Evolutionary conservation across 1,140 invertebrate genomes (phyloP), one percentile per base, ranked within the genome.

Genomic region (Triops longicaudatus): DNA sequence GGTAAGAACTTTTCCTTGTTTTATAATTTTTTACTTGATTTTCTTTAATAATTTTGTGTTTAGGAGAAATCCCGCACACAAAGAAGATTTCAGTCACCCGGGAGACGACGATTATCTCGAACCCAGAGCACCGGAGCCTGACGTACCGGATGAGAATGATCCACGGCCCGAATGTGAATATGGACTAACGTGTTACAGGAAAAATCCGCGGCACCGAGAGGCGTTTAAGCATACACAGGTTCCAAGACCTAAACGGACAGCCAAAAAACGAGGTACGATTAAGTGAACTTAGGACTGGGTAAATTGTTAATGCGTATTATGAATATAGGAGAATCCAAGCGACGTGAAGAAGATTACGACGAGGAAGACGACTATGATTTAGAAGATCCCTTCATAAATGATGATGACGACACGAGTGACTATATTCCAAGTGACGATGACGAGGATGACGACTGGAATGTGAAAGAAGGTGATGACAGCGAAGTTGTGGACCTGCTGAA

Each of bases 81-180:
- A 81, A 42, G 79, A 81, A 77, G 81, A 83, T 22, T 82, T 80
- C 76, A 82, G 82, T 71, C 85, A 85, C 78, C 82, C 83, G 83
- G 83, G 85, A 6, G 88, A 90, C 83, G 37, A 81, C 10, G 88
- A 88, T 80, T 89, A 86, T 80, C 79, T 79, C 14, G 81, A 82
- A 73, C 12, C 73, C 22, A 11, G 11, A 76, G 42, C 12, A n/a
- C 28, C 28, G 17, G 26, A 43, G 77, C 81, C 84, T 11, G 42
- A 79, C 7, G 42, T 41, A 27, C 50, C 37, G 4, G 80, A 78
- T 73, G 78, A 81, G 14, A 81, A 84, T 63, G 86, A 87, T 79
- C 78, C 84, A 43, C 83, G 85, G 73, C 84, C 86, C 10, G 82
- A 86, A 76, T 88, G 88, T 82, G 82, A 82, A 26, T 88, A 86